phyloP scores from a whole-genome alignment of 1,140 invertebrate genomes.

The Polyergus mexicanus region DNA sequence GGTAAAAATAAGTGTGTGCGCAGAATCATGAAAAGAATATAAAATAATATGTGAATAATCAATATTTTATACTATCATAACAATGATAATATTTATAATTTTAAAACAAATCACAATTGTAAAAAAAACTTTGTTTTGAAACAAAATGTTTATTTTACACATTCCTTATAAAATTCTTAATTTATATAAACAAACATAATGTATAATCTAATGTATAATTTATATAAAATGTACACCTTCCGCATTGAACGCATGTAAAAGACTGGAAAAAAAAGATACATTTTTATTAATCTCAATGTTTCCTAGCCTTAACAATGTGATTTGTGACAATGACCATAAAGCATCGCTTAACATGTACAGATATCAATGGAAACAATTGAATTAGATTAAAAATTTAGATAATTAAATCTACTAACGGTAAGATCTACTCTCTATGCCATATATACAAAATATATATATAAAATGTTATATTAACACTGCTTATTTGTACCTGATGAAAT shows the following conservation, averaged over 20 bases:
- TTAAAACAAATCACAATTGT: background rate
- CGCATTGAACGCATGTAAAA: conserved; percentile 95
- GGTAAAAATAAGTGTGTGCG: background rate
- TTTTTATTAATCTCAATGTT: conserved; percentile 18
- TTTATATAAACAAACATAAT: conserved; percentile 39
- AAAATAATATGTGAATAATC: conserved; percentile 32
- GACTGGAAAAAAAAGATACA: conserved; percentile 86
- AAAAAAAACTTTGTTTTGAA: background rate
- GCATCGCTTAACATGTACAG: conserved; percentile 9
- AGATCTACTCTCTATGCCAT: background rate
- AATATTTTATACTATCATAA: background rate
- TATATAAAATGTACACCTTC: conserved; percentile 96
- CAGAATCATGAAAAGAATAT: conserved; percentile 19
- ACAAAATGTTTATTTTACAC: conserved; percentile 41
- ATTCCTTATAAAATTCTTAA: conserved; percentile 1
- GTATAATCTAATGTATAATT: conserved; percentile 55
- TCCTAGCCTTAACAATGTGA: background rate
- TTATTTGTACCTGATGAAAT: conserved; percentile 92
- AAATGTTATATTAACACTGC: background rate
- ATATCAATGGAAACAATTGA: background rate
- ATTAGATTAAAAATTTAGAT: conserved; percentile 11
- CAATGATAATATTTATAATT: background rate
- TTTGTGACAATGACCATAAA: conserved; percentile 1
- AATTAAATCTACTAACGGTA: background rate
- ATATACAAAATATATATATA: background rate